Conservation (phyloP, 2,797 vertebrate species). For the Odontamblyopus lacepedii region DNA sequence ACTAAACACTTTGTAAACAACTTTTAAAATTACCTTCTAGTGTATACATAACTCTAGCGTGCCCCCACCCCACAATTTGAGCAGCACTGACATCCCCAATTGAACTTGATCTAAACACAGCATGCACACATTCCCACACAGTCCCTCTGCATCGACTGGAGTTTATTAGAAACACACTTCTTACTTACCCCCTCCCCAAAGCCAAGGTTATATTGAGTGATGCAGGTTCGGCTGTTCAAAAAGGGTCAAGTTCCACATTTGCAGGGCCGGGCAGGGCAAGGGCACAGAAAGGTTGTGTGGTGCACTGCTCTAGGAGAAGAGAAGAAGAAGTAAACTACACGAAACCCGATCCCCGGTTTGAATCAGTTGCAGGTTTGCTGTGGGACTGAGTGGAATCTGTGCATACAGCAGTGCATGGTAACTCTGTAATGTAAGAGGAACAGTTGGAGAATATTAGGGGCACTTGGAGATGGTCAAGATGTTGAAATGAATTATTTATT, state of each 20-base stretch:
- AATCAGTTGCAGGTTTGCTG: slow-evolving; percentile 69
- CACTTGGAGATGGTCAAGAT: neutral
- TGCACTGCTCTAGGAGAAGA: slow-evolving; percentile 50
- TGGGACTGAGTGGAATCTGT: slow-evolving; percentile 1
- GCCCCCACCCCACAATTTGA: neutral
- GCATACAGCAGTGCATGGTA: neutral
- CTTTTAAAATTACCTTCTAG: neutral
- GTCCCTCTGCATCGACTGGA: slow-evolving; percentile 11
- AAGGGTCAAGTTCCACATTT: slow-evolving; percentile 70
- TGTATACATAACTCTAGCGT: neutral
- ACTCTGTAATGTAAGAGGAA: neutral
- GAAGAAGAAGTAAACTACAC: slow-evolving; percentile 57
- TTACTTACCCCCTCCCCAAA: slow-evolving; percentile 3
- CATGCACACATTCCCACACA: slow-evolving; percentile 13
- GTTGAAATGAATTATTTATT: neutral
- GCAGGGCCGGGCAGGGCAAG: slow-evolving; percentile 46
- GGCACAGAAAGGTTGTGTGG: slow-evolving; percentile 40
- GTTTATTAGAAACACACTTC: slow-evolving; percentile 71
- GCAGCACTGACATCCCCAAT: slow-evolving; percentile 30
- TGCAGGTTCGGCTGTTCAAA: slow-evolving; percentile 56
- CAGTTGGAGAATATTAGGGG: neutral
- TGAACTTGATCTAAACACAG: slow-evolving; percentile 45
- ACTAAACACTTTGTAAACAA: neutral
- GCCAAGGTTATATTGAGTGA: slow-evolving; percentile 57
- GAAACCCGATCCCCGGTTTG: slow-evolving; percentile 60